Conservation (phyloP, 2,797 vertebrate genomes). For the Coilia nasus region DNA sequence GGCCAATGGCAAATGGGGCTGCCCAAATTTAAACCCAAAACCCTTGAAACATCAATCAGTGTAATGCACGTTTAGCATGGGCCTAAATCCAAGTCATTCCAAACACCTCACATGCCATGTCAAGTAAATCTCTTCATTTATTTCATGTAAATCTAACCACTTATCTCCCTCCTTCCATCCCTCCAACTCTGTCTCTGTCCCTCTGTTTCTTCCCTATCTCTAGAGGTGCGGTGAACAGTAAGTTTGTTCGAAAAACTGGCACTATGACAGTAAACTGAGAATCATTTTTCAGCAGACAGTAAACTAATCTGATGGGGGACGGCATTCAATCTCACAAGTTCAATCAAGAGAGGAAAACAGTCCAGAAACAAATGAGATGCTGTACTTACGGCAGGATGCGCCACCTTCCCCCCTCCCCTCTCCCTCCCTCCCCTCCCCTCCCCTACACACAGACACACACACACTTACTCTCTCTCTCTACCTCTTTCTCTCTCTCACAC, state of each 20-base stretch:
- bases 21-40: neutral
- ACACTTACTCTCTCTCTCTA: too few species aligned
- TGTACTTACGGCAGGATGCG: conserved; percentile 28
- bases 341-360: conserved; percentile 40
- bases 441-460: too few species aligned
- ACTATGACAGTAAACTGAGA: conserved; percentile 19
- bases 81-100: neutral
- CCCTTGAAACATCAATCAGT: neutral
- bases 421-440: neutral
- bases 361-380: conserved; percentile 30
- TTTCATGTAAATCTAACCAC: conserved; percentile 24
- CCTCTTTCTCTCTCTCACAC: neutral
- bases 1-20: neutral
- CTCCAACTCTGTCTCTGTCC: neutral
- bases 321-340: conserved; percentile 30
- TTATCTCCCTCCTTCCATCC: neutral
- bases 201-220: neutral
- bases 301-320: conserved; percentile 28
- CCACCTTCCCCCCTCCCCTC: neutral
- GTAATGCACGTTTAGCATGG: neutral
- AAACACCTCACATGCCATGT: conserved; percentile 24
- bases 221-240: neutral
- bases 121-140: too few species aligned
- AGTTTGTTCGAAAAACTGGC: conserved; percentile 10
- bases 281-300: conserved; percentile 33